These are phyloP conservation scores for Pogonomyrmex californicus DNA, from an alignment of 1,140 invertebrate genomes.

Conservation along the genomic window DNA sequence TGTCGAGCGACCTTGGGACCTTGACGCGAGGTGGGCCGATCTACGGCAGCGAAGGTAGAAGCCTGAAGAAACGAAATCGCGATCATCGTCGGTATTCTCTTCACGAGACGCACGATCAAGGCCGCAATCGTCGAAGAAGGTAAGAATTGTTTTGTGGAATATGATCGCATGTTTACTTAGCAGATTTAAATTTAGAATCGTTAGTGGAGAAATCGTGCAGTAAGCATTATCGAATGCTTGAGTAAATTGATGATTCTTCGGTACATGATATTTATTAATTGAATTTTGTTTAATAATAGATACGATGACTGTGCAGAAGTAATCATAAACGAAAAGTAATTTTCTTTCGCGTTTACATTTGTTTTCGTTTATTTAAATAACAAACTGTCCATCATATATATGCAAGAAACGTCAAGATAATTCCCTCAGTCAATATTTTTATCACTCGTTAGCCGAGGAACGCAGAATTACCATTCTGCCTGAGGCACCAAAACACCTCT, in stretches of 20 bases:
- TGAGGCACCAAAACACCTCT: not conserved
- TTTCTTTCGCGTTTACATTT: not conserved
- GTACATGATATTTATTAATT: not conserved
- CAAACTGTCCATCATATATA: not conserved
- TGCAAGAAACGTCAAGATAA: constrained; percentile 12
- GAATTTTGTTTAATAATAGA: not conserved
- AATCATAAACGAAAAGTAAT: not conserved
- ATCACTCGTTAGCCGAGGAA: not conserved
- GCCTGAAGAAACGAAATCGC: constrained; percentile 78
- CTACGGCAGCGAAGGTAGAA: constrained; percentile 82
- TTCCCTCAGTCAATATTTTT: constrained; percentile 14
- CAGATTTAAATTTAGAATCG: not conserved
- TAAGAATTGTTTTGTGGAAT: constrained; percentile 65
- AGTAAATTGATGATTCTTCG: not conserved
- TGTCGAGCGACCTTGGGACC: constrained; percentile 69
- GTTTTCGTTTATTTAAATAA: not conserved
- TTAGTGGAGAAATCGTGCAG: not conserved
- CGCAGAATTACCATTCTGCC: not conserved
- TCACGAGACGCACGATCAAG: constrained; percentile 79
- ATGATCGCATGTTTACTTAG: not conserved
- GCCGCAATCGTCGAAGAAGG: constrained; percentile 80
- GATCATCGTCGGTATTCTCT: constrained; percentile 82
- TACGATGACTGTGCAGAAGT: not conserved
- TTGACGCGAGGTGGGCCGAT: constrained; percentile 79
- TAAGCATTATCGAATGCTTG: not conserved